Conservation (phyloP, 2,113 vertebrate genomes). For the Acinonyx jubatus region DNA sequence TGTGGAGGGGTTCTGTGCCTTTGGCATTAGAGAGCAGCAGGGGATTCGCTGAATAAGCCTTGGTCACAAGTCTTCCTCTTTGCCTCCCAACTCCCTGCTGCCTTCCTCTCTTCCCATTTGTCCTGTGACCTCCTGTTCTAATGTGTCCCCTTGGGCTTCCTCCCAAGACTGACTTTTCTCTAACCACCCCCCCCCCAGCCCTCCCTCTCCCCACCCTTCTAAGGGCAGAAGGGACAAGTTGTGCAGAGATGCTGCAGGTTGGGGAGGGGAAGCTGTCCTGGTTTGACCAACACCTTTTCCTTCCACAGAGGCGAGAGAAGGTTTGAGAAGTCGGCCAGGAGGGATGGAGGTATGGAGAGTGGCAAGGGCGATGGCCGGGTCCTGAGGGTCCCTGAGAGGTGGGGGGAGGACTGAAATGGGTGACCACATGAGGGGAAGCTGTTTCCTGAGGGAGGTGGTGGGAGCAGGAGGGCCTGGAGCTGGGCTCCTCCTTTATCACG, state of each 20-base stretch:
- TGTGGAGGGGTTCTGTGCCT: background rate
- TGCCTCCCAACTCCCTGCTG: background rate
- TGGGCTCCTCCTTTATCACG: background rate
- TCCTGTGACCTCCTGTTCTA: background rate
- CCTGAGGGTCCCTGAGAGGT: background rate
- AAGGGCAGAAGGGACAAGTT: background rate
- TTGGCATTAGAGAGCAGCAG: background rate
- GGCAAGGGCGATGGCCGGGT: background rate
- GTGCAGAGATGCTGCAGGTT: background rate
- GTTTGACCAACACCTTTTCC: background rate
- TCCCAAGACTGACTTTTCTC: background rate
- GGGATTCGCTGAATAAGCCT: background rate
- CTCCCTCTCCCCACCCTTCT: background rate
- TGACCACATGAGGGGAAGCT: background rate
- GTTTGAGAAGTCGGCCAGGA: conserved; percentile 92
- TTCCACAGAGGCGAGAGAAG: conserved; percentile 89
- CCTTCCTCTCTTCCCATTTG: background rate
- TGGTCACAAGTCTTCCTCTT: background rate
- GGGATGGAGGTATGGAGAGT: conserved; percentile 85
- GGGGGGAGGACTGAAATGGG: background rate
- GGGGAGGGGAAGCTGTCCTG: background rate
- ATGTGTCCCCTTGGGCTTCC: background rate
- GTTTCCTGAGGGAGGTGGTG: background rate
- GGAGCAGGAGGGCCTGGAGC: background rate
- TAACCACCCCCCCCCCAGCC: fast-evolving